Base-by-base conservation (phyloP, 2,888 invertebrate species). In the Fissipunctia ypsillon region DNA sequence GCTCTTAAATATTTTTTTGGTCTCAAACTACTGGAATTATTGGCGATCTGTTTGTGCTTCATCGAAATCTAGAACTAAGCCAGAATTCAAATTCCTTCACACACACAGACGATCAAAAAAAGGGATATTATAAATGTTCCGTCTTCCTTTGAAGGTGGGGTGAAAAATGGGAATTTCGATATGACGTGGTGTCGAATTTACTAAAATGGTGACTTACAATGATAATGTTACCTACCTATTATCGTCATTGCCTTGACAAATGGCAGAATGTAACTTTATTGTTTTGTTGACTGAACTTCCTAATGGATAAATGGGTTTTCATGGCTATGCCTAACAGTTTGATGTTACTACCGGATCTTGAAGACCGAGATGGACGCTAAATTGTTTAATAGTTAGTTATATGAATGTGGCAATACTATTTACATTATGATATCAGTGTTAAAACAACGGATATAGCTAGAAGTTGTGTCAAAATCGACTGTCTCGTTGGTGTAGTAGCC, bases 301-400 rank as follows among this genome's bases (percentile, higher is more conserved):
- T 67, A 83, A 77, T 72, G 25, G 31, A 45, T 16, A 67, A 71
- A 81, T 80, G 69, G 59, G 22, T 81, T 67, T 81, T 69, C 78
- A 81, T 75, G 65, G 69, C 28, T 67, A 43, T 14, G 14, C 2
- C 28, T 74, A 61, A 16, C 25, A n/a, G 22, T 56, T 5, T 43
- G n/a, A 41, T 68, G 38, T 48, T 50, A 65, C 28, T 35, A 61
- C 71, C 56, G 45, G 50, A 48, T 68, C 31, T 65, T 14, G 19
- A 12, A 48, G n/a, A 48, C 41, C 4, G 3, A 50, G 38, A 63
- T 22, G 43, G 0, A 14, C 31, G 52, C 38, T 25, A 3, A 45
- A 14, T 48, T 48, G 10, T 64, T 67, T 57, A 63, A 61, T 41
- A 1, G 43, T 43, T 12, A 19, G 4, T n/a, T n/a, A n/a, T n/a